Evolutionary conservation across 2,888 invertebrate species (phyloP).

Genomic region (Ophioninae sp.): DNA sequence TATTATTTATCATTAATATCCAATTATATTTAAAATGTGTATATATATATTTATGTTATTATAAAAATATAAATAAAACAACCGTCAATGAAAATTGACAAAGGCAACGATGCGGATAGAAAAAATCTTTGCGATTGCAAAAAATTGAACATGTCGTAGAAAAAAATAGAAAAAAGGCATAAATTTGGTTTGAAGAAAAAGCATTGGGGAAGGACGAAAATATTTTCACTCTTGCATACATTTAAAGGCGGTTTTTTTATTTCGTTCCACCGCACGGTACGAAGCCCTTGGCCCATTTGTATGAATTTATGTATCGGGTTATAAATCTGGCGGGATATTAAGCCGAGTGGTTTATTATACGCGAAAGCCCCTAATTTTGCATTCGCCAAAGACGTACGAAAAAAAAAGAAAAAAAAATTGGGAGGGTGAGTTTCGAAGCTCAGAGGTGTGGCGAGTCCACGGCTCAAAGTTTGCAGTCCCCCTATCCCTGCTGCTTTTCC

Average conservation of each 20-base stretch:
- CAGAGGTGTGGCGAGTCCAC: constrained; percentile 50
- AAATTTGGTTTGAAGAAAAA: not conserved
- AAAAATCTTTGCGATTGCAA: not conserved
- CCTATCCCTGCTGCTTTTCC: constrained; percentile 59
- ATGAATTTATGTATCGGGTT: constrained; percentile 53
- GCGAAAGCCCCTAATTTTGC: constrained; percentile 54
- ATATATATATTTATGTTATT: too few species aligned
- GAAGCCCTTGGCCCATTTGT: constrained; percentile 23
- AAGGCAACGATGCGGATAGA: too few species aligned
- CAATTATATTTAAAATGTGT: too few species aligned
- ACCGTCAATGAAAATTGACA: too few species aligned
- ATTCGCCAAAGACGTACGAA: constrained; percentile 29
- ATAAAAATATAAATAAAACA: too few species aligned
- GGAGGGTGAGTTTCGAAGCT: constrained; percentile 20
- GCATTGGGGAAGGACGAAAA: not conserved
- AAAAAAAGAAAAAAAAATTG: constrained; percentile 10
- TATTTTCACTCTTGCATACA: constrained; percentile 21
- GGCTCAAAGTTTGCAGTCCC: constrained; percentile 61
- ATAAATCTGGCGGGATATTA: constrained; percentile 57
- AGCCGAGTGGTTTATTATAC: constrained; percentile 61
- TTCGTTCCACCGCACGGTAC: not conserved
- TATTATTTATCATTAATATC: too few species aligned
- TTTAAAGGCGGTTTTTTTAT: constrained; percentile 18
- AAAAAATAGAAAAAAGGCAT: not conserved
- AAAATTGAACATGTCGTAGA: not conserved